phyloP scores from a whole-genome alignment of 2,797 vertebrate species.

The Petrocephalus schoutedeni region DNA sequence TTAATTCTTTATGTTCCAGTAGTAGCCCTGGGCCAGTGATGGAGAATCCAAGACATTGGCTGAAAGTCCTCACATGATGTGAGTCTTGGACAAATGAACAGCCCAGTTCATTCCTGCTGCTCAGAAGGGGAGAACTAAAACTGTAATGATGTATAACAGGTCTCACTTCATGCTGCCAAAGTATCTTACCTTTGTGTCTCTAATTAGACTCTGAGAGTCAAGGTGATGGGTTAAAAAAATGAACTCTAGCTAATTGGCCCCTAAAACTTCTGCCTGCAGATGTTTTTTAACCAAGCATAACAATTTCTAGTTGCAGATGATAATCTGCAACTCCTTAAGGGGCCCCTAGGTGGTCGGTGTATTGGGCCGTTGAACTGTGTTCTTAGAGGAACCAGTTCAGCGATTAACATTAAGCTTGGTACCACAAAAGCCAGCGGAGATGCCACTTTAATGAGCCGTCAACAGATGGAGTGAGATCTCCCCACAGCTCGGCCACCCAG shows the following conservation, averaged over 20 bases:
- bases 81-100: background rate
- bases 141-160: background rate
- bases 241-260: background rate
- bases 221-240: background rate
- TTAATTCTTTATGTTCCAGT: background rate
- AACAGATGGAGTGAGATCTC: constrained; percentile 12
- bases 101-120: background rate
- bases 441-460: constrained; percentile 12
- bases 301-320: background rate
- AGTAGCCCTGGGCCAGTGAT: background rate
- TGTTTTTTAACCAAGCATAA: background rate
- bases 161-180: background rate
- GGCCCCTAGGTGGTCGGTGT: background rate
- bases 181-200: background rate
- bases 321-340: background rate
- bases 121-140: background rate
- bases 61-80: background rate
- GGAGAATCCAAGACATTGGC: background rate
- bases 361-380: background rate
- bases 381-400: constrained; percentile 5
- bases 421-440: background rate
- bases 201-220: constrained; percentile 6
- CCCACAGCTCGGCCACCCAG: constrained; percentile 4
- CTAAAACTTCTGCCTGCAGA: background rate
- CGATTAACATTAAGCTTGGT: background rate